phyloP scores from a whole-genome alignment of 2,113 vertebrate genomes.

The Tetraodon nigroviridis region DNA sequence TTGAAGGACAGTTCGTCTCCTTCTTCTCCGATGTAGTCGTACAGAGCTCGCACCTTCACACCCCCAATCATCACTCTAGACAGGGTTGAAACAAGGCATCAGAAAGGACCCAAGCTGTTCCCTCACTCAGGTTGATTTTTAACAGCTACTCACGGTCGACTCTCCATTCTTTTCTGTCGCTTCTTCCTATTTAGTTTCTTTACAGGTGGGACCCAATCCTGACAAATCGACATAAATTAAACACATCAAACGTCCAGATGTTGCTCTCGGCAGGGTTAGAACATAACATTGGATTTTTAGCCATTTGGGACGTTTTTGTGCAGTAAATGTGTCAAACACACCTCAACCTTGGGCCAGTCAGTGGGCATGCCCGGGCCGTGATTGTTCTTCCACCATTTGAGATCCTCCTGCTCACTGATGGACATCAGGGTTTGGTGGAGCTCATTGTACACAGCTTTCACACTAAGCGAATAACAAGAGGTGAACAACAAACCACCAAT shows the following conservation, averaged over 20 bases:
- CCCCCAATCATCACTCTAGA: constrained; percentile 77
- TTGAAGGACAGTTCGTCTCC: constrained; percentile 76
- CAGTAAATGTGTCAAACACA: constrained; percentile 25
- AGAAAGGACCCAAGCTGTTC: neutral
- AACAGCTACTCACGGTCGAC: constrained; percentile 61
- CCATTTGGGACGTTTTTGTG: neutral
- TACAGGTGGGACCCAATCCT: constrained; percentile 79
- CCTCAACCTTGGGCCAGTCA: constrained; percentile 79
- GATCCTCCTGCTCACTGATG: constrained; percentile 76
- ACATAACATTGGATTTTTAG: neutral
- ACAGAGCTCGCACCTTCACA: constrained; percentile 75
- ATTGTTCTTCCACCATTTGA: constrained; percentile 81
- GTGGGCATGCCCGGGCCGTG: constrained; percentile 80
- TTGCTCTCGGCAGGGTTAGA: neutral
- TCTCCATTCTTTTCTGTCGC: constrained; percentile 58
- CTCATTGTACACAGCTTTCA: constrained; percentile 77
- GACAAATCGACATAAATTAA: constrained; percentile 12
- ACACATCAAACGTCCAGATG: neutral
- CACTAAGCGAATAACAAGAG: constrained; percentile 54
- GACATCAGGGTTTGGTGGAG: constrained; percentile 77
- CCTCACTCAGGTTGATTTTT: neutral
- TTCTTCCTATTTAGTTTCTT: constrained; percentile 76
- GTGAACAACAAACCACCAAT: too few relatives aligned
- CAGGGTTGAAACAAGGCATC: neutral
- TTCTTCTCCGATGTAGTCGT: constrained; percentile 73